Conservation (phyloP, 2,797 vertebrate species). For the Macropus fuliginosus region DNA sequence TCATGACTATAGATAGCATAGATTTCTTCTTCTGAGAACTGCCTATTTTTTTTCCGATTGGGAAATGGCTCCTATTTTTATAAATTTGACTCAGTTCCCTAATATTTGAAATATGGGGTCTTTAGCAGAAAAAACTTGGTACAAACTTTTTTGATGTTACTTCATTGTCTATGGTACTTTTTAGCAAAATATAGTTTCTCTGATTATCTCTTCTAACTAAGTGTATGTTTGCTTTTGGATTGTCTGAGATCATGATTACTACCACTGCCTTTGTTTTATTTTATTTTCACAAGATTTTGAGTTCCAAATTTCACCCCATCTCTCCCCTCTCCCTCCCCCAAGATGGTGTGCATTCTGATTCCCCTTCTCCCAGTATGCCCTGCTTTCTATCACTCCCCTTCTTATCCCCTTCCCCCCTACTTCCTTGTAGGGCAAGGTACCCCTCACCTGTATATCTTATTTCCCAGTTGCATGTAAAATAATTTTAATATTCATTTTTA, state of each 20-base stretch:
- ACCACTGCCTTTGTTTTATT: background rate
- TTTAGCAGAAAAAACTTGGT: background rate
- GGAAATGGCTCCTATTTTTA: background rate
- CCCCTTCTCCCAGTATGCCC: no score
- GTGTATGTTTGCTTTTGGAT: background rate
- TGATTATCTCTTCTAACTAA: background rate
- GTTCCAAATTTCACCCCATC: no score
- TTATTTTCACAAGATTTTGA: no score
- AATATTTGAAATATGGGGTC: background rate
- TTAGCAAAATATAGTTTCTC: background rate
- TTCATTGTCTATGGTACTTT: background rate
- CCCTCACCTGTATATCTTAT: no score
- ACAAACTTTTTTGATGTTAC: background rate
- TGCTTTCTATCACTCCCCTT: no score
- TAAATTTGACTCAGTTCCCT: background rate
- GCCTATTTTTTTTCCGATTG: background rate
- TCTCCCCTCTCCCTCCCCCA: no score
- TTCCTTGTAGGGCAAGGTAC: no score
- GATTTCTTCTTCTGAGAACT: background rate
- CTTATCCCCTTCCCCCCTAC: no score
- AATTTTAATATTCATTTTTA: no score
- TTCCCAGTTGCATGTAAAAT: no score
- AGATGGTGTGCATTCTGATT: no score
- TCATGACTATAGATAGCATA: background rate
- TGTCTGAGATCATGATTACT: background rate